Percentiles rank a stretch among this genome's conserved stretches.
Conservation (phyloP, 2,888 invertebrate genomes). For the Oithona nana region DNA sequence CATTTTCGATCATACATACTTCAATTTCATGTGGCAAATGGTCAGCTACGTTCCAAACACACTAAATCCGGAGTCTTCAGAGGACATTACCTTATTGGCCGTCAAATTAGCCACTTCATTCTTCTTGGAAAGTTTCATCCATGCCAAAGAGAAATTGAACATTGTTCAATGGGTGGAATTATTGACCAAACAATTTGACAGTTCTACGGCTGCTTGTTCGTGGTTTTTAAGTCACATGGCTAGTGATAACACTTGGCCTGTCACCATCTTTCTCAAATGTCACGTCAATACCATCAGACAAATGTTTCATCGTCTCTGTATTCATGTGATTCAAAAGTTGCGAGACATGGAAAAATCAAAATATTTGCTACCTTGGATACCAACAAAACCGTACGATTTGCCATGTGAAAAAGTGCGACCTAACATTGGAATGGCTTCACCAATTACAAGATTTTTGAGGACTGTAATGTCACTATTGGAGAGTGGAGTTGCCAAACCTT, state of each 20-base stretch:
- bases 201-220: slow-evolving; percentile 47
- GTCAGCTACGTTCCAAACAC: slow-evolving; percentile 84
- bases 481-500: slow-evolving; percentile 28
- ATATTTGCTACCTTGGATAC: slow-evolving; percentile 8
- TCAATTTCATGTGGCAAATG: slow-evolving; percentile 90
- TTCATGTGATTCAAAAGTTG: slow-evolving; percentile 79
- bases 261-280: slow-evolving; percentile 81
- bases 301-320: slow-evolving; percentile 85
- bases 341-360: slow-evolving; percentile 23
- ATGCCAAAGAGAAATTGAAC: slow-evolving; percentile 91
- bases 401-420: slow-evolving; percentile 41
- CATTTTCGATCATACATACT: slow-evolving; percentile 87
- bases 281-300: slow-evolving; percentile 91
- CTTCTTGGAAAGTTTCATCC: slow-evolving; percentile 87
- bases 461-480: slow-evolving; percentile 44
- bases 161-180: slow-evolving; percentile 94
- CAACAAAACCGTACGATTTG: slow-evolving; percentile 40
- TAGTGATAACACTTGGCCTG: slow-evolving; percentile 83
- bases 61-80: slow-evolving; percentile 42
- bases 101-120: slow-evolving; percentile 78
- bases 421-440: slow-evolving; percentile 37
- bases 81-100: slow-evolving; percentile 51
- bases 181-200: slow-evolving; percentile 53
- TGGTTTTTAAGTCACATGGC: slow-evolving; percentile 89
- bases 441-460: slow-evolving; percentile 78